Conservation (phyloP, 2,797 vertebrate species). For the Allochrocebus solatus region DNA sequence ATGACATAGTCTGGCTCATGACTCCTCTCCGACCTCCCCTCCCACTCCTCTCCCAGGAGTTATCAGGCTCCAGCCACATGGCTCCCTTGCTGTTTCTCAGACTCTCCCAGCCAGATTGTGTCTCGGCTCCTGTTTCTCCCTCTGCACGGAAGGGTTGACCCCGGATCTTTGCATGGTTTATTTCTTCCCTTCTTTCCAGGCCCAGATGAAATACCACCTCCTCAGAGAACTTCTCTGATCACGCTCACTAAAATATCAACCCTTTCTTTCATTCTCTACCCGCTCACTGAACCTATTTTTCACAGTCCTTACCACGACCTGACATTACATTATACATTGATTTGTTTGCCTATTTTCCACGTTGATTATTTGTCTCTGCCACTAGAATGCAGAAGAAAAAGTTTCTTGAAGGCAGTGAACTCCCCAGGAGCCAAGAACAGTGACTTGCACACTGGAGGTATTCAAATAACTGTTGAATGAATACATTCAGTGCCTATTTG, state of each 20-base stretch:
- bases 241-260: not conserved
- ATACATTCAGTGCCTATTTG: not conserved
- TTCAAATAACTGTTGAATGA: not conserved
- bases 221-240: not conserved
- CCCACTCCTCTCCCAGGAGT: rapidly evolving
- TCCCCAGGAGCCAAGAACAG: not conserved
- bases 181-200: not conserved
- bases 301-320: not conserved
- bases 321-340: not conserved
- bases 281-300: not conserved
- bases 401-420: not conserved
- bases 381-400: not conserved
- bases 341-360: not conserved
- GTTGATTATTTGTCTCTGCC: not conserved
- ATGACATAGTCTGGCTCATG: not conserved
- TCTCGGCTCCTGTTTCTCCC: not conserved
- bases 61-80: rapidly evolving
- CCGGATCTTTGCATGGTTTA: not conserved
- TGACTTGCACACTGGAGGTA: not conserved
- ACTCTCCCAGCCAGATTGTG: not conserved
- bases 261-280: not conserved
- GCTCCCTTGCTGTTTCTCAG: not conserved
- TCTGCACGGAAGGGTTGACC: not conserved
- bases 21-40: not conserved
- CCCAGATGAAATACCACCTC: not conserved